Base-by-base conservation (phyloP, 1,140 invertebrate genomes). In the Aphelenchoides fujianensis region DNA sequence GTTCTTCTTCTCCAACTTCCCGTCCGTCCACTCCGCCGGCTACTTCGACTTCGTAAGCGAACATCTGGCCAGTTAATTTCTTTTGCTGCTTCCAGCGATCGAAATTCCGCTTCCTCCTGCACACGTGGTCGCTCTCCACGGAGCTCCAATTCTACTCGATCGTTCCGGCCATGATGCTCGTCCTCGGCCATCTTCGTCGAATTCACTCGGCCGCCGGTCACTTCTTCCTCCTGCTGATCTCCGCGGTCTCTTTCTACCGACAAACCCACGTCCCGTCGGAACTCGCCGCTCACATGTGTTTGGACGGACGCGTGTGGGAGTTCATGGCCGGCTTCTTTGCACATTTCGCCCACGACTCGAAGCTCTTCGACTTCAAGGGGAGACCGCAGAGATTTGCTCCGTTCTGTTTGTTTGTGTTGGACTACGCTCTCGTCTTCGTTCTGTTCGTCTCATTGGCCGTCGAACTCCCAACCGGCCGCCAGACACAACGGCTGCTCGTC, bases 101-200 rank as follows among this genome's bases (percentile, higher is more conserved):
- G 16, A 28, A 19, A n/a, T 70, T 31, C 28, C 16, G 68, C n/a
- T 70, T 70, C 68, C 72, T 70, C 53, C 63, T 72, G 70, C 68
- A 70, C 53, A 30, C 66, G 7, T 70, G 68, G 68, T 70, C 68
- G 5, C 53, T 70, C 9, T 3, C 12, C 5, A 12, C 9, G 9
- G 68, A 70, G 37, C 9, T 70, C 7, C 68, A 70, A 72, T 72
- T 72, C 12, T 70, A 70, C 31, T 9, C 72, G 19, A 28, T 70
- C 34, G 68, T 27, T 31, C 68, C 68, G 5, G 3, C 72, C 23
- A 7, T 70, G 28, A 23, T 70, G 55, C 34, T 59, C 7, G 34
- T 59, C 5, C 7, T 59, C 5, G 19, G 5, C 7, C 5, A 16
- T 30, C 34, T 59, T 5, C 5, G 5, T 7, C 5, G 19, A 16